These are phyloP conservation scores for Aphidoletes aphidimyza DNA, from an alignment of 2,888 invertebrate species.

Conservation along the genomic window DNA sequence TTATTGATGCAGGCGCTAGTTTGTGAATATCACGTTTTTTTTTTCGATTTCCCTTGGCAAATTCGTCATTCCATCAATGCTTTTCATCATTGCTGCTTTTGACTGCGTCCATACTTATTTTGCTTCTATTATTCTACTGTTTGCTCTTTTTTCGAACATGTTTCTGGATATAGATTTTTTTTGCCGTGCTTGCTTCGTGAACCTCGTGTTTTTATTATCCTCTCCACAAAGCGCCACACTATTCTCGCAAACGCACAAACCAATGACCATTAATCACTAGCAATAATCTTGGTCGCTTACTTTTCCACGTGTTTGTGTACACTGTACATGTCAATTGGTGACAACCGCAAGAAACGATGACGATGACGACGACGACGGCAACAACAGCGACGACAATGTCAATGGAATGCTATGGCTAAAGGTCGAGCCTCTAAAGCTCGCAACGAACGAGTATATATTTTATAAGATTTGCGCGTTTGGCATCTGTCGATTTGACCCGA, in stretches of 20 bases:
- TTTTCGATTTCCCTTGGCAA: not conserved
- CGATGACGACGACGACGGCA: not conserved
- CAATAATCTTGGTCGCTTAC: constrained; percentile 15
- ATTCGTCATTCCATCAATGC: not conserved
- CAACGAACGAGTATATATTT: not conserved
- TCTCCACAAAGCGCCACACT: too few relatives aligned
- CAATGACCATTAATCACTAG: constrained; percentile 25
- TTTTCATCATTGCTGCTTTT: not conserved
- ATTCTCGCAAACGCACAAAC: not conserved
- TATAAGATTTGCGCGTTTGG: constrained; percentile 29
- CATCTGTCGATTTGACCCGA: constrained; percentile 19
- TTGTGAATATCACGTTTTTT: not conserved
- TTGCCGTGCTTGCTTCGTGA: not conserved
- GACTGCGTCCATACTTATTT: not conserved
- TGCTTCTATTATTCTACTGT: not conserved
- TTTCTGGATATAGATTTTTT: too few relatives aligned
- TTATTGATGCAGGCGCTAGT: not conserved
- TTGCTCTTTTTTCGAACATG: too few relatives aligned
- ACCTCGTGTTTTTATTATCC: not conserved
- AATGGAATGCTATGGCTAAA: not conserved
- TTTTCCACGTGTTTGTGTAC: not conserved
- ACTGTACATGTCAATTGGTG: not conserved
- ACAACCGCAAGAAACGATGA: not conserved
- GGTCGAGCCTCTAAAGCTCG: not conserved
- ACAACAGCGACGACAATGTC: too few relatives aligned